A percentile compares a stretch with the other conserved stretches of the same genome.
Conservation (phyloP, 2,113 vertebrate species). For the Megaceryle maxima region DNA sequence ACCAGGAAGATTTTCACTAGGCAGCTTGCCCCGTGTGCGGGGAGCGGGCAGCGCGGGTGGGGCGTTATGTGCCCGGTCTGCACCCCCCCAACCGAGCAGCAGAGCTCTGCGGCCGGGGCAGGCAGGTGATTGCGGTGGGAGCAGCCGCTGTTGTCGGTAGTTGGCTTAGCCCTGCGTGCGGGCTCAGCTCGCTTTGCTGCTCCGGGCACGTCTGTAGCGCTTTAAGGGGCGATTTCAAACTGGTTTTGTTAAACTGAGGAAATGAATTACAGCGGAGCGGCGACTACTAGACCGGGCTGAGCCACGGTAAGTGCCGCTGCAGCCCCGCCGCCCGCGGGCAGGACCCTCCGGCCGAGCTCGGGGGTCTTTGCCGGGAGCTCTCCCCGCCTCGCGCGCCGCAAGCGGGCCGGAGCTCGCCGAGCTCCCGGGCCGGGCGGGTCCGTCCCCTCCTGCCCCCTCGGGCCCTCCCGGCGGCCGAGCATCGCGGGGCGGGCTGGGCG, state of each 20-base stretch:
- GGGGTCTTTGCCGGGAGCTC: no score
- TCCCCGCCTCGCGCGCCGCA: no score
- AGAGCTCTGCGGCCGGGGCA: neutral
- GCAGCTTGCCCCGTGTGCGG: neutral
- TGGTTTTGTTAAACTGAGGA: neutral
- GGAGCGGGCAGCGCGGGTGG: neutral
- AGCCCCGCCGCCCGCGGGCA: neutral
- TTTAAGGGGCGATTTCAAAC: neutral
- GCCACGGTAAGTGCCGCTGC: neutral
- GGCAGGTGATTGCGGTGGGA: neutral
- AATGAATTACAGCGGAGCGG: accelerated
- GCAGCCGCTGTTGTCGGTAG: neutral
- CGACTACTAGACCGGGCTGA: neutral
- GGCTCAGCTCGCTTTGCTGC: neutral
- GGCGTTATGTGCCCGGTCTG: neutral
- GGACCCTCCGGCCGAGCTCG: neutral
- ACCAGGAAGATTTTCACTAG: neutral
- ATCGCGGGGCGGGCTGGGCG: neutral
- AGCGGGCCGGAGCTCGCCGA: no score
- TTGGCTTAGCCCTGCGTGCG: neutral
- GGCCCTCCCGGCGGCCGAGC: neutral
- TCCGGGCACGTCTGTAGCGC: neutral
- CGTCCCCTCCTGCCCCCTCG: neutral
- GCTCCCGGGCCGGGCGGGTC: neutral
- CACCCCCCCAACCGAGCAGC: no score